Evolutionary conservation across 2,888 invertebrate genomes (phyloP).

Genomic region (Apamea sordens): DNA sequence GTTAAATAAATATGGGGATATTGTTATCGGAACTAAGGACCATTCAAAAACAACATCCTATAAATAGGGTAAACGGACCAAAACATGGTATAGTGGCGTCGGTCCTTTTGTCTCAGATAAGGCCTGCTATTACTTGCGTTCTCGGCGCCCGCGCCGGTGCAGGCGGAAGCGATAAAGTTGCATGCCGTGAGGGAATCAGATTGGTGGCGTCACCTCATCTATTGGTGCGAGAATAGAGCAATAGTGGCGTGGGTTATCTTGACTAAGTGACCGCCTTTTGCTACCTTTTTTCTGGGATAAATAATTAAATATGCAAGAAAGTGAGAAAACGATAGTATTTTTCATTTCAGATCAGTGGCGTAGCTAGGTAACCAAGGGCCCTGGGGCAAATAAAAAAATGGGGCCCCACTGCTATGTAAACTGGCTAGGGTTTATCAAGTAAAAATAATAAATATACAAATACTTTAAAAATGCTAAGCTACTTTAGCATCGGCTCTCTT

Average conservation of each 20-base stretch:
- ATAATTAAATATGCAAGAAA: neutral
- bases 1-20: conserved; percentile 63
- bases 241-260: conserved; percentile 73
- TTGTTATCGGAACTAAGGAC: conserved; percentile 66
- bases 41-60: conserved; percentile 69
- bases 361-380: no score
- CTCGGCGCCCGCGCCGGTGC: conserved; percentile 64
- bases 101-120: conserved; percentile 82
- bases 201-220: conserved; percentile 80
- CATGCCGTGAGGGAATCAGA: conserved; percentile 85
- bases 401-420: no score
- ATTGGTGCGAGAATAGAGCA: conserved; percentile 80
- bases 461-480: no score
- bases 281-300: conserved; percentile 3
- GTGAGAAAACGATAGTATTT: neutral
- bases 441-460: no score
- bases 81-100: conserved; percentile 70
- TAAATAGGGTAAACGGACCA: conserved; percentile 72
- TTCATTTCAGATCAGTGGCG: neutral
- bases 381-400: no score
- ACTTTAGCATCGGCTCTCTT: no score
- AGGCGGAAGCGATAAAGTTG: conserved; percentile 85
- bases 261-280: conserved; percentile 54
- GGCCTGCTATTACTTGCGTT: conserved; percentile 74
- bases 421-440: no score